phyloP scores from a whole-genome alignment of 2,113 vertebrate genomes.

The Cyprinus carpio region DNA sequence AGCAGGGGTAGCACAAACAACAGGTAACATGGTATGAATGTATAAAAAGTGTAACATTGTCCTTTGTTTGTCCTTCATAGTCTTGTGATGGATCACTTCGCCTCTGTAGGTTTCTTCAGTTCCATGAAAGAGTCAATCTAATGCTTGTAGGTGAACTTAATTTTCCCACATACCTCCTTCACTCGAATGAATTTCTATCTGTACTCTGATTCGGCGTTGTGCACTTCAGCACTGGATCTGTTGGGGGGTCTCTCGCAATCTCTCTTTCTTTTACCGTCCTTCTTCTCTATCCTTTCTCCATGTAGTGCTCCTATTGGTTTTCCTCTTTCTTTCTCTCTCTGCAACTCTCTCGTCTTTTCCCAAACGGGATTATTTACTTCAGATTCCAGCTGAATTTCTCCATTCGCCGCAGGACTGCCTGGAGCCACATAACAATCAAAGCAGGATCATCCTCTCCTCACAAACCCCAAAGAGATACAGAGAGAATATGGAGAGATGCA shows the following conservation, averaged over 20 bases:
- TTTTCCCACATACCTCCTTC: constrained; percentile 12
- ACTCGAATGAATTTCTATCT: not conserved
- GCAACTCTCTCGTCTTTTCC: constrained; percentile 45
- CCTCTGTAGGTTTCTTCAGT: not conserved
- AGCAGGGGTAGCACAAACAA: not conserved
- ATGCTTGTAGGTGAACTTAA: not conserved
- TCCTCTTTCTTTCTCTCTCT: constrained; percentile 26
- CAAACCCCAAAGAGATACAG: constrained; percentile 56
- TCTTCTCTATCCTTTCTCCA: constrained; percentile 19
- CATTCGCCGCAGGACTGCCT: constrained; percentile 52
- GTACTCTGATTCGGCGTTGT: not conserved
- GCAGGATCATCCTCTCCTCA: constrained; percentile 46
- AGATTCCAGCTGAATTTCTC: constrained; percentile 45
- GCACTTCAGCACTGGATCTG: not conserved
- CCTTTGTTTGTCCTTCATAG: not conserved
- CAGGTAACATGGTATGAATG: not conserved
- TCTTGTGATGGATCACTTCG: not conserved
- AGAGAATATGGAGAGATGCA: constrained; percentile 53
- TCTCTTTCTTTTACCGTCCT: constrained; percentile 6
- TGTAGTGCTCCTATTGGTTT: constrained; percentile 13
- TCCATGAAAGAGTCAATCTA: not conserved
- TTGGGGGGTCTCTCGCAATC: not conserved
- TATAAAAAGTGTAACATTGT: not conserved
- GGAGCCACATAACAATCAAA: constrained; percentile 57
- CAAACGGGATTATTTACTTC: constrained; percentile 56